Conservation (phyloP, 1,140 invertebrate species). For the Drosophila lowei region DNA sequence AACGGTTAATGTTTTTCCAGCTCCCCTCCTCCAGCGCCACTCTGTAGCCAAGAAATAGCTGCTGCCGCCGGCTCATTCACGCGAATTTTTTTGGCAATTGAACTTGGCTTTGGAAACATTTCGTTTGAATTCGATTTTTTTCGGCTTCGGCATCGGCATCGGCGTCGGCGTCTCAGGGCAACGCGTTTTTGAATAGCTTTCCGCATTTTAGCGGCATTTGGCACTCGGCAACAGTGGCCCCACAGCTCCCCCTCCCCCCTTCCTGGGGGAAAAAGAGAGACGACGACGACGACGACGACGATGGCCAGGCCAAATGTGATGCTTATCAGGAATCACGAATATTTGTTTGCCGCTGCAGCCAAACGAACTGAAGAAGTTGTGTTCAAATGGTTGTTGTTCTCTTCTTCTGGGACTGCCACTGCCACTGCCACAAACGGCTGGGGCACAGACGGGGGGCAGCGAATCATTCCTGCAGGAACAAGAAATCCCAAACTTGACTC, state of each 20-base stretch:
- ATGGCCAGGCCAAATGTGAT: conserved; percentile 64
- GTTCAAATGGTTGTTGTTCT: conserved; percentile 57
- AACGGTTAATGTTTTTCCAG: conserved; percentile 72
- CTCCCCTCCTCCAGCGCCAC: not conserved
- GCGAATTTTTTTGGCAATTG: conserved; percentile 57
- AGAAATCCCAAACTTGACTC: conserved; percentile 78
- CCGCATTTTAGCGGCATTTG: conserved; percentile 79
- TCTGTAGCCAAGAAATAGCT: not conserved
- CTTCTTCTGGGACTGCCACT: conserved; percentile 30
- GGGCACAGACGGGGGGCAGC: conserved; percentile 7
- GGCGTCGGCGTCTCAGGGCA: conserved; percentile 49
- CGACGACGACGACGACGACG: conserved; percentile 30
- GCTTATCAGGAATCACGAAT: conserved; percentile 83
- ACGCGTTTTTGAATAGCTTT: conserved; percentile 83
- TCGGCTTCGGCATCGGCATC: conserved; percentile 23
- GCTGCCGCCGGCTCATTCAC: conserved; percentile 64
- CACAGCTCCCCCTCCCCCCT: not conserved
- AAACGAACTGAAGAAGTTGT: conserved; percentile 77
- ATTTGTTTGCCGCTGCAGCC: conserved; percentile 71
- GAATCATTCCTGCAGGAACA: conserved; percentile 51
- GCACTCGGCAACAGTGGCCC: conserved; percentile 34
- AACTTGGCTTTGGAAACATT: conserved; percentile 82
- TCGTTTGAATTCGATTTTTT: conserved; percentile 66
- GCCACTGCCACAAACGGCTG: conserved; percentile 1
- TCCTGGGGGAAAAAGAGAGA: conserved; percentile 13